phyloP scores from a whole-genome alignment of 1,140 invertebrate species.

The Thaumetopoea pityocampa region DNA sequence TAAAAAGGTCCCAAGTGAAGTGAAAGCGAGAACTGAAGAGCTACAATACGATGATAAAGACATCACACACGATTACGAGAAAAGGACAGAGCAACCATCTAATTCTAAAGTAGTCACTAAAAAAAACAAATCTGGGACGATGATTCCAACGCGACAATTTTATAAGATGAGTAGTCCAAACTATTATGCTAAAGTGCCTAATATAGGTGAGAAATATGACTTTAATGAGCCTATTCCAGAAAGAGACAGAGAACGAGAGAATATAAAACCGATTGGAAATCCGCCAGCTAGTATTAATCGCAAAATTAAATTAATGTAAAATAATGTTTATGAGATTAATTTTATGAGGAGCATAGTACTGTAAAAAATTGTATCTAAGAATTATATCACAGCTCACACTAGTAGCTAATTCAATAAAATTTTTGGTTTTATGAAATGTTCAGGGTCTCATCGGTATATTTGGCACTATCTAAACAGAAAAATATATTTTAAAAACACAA shows the following conservation, averaged over 20 bases:
- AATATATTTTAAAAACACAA: no score
- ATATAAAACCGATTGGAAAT: slow-evolving; percentile 30
- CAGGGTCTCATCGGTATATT: no score
- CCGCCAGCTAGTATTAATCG: slow-evolving; percentile 40
- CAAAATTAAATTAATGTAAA: slow-evolving; percentile 30
- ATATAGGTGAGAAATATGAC: slow-evolving; percentile 44
- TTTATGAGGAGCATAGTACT: no score
- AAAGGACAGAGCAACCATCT: not conserved
- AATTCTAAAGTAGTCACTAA: slow-evolving; percentile 6
- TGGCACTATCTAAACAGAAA: no score
- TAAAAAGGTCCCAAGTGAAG: slow-evolving; percentile 1
- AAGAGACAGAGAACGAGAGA: slow-evolving; percentile 40
- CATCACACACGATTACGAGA: slow-evolving; percentile 1
- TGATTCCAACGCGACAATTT: slow-evolving; percentile 32
- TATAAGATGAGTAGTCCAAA: slow-evolving; percentile 41
- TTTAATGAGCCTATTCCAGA: slow-evolving; percentile 56
- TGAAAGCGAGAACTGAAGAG: slow-evolving; percentile 34
- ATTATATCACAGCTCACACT: no score
- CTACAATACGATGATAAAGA: slow-evolving; percentile 21
- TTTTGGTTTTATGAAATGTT: no score
- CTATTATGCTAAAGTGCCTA: slow-evolving; percentile 41
- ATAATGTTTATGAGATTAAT: no score
- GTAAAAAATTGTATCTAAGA: no score
- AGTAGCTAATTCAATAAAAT: no score
- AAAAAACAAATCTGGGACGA: slow-evolving; percentile 23